phyloP scores from a whole-genome alignment of 2,888 invertebrate genomes.

The Scaptomyza polygonia region DNA sequence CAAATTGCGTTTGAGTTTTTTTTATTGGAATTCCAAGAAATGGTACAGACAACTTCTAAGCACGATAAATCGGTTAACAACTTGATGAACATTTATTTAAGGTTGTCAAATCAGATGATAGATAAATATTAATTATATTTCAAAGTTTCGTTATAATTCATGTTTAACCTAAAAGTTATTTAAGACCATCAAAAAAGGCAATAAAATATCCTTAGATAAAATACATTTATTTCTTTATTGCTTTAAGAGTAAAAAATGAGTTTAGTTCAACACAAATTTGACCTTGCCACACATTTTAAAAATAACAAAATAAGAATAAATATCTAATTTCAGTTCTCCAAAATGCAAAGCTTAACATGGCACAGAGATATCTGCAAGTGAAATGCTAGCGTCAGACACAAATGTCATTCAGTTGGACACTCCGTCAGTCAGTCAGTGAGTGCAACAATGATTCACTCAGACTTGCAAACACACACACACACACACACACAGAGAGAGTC shows the following conservation, averaged over 20 bases:
- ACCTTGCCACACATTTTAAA: not conserved
- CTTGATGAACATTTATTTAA: not conserved
- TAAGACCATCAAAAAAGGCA: too few species aligned
- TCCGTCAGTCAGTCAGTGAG: slow-evolving; percentile 37
- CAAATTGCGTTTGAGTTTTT: slow-evolving; percentile 49
- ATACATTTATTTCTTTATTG: too few species aligned
- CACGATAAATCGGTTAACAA: not conserved
- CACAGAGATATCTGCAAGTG: slow-evolving; percentile 20
- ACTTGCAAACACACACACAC: slow-evolving; percentile 28
- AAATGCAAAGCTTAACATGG: not conserved
- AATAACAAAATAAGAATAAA: not conserved
- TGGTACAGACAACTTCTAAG: not conserved
- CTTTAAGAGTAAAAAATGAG: too few species aligned
- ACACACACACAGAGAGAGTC: slow-evolving; percentile 5
- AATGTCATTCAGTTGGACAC: slow-evolving; percentile 44
- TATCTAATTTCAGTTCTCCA: not conserved
- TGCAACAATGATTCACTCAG: slow-evolving; percentile 52
- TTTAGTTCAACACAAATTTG: not conserved
- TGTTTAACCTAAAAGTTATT: too few species aligned
- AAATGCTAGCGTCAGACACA: slow-evolving; percentile 17
- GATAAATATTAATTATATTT: not conserved
- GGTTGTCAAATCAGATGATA: not conserved
- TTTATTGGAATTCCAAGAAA: not conserved
- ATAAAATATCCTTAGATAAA: too few species aligned
- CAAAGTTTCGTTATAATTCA: too few species aligned